A percentile compares a stretch with the other conserved stretches of the same genome.
phyloP scores from a whole-genome alignment of 2,797 vertebrate species.

The Mastacembelus armatus region DNA sequence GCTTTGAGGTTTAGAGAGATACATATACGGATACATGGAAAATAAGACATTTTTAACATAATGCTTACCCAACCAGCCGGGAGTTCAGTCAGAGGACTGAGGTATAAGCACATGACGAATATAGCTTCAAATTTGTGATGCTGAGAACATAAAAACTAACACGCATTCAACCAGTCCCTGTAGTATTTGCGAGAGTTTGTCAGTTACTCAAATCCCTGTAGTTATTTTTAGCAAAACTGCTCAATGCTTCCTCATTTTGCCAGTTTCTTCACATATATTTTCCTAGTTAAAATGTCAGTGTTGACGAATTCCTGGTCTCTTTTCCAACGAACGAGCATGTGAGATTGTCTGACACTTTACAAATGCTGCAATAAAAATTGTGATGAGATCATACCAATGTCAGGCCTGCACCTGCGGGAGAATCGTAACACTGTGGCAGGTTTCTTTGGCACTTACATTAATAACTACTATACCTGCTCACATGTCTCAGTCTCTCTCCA shows the following conservation, averaged over 20 bases:
- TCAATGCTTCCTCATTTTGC: neutral
- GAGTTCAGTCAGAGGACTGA: constrained; percentile 57
- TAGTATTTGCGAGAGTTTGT: neutral
- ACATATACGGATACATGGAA: constrained; percentile 5
- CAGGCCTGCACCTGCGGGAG: constrained; percentile 50
- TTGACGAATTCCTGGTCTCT: too few relatives aligned
- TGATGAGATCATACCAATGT: constrained; percentile 7
- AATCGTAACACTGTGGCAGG: constrained; percentile 18
- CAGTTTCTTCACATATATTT: too few relatives aligned
- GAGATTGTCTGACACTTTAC: neutral
- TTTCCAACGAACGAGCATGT: too few relatives aligned
- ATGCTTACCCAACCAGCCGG: neutral
- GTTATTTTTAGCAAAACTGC: neutral
- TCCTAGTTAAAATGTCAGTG: too few relatives aligned
- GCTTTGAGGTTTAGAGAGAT: constrained; percentile 17
- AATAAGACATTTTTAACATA: constrained; percentile 26
- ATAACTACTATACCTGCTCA: constrained; percentile 19
- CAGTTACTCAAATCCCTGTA: neutral
- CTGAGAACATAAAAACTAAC: too few relatives aligned
- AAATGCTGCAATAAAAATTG: neutral
- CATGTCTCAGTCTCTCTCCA: neutral
- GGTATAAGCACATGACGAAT: constrained; percentile 22
- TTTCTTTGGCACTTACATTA: constrained; percentile 41
- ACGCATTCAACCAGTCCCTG: too few relatives aligned
- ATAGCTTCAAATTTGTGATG: too few relatives aligned